Evolutionary conservation across 1,140 invertebrate species (phyloP).

Genomic region (Colletes latitarsis): DNA sequence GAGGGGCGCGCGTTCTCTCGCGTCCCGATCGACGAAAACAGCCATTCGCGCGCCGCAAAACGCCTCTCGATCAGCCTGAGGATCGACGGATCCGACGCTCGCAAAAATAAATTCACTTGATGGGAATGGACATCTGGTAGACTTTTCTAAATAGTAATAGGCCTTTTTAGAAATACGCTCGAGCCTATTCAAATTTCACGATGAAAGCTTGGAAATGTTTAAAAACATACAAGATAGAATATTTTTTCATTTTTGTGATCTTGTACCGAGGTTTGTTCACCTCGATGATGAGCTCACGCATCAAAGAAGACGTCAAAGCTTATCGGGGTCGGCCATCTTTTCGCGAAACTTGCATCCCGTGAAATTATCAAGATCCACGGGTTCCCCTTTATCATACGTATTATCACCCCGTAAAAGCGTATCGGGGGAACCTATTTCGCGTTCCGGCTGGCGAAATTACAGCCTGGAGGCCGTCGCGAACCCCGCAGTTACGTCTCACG

Average conservation of each 20-base stretch:
- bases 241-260: no score
- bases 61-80: neutral
- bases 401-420: slow-evolving; percentile 24
- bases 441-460: slow-evolving; percentile 29
- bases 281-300: neutral
- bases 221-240: no score
- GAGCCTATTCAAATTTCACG: no score
- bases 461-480: neutral
- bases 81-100: no score
- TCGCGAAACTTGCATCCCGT: neutral
- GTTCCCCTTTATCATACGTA: slow-evolving; percentile 18
- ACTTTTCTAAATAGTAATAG: no score
- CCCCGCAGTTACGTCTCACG: slow-evolving; percentile 10
- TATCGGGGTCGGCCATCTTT: slow-evolving; percentile 1
- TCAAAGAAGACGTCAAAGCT: slow-evolving; percentile 26
- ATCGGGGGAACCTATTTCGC: neutral
- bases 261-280: no score
- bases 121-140: no score
- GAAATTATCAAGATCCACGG: slow-evolving; percentile 32
- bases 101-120: no score
- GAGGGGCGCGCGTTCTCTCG: neutral
- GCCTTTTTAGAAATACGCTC: no score
- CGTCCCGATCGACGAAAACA: neutral
- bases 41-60: neutral
- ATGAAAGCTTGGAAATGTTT: no score